Conservation (phyloP, 2,113 vertebrate species). For the Oostethus manadensis region DNA sequence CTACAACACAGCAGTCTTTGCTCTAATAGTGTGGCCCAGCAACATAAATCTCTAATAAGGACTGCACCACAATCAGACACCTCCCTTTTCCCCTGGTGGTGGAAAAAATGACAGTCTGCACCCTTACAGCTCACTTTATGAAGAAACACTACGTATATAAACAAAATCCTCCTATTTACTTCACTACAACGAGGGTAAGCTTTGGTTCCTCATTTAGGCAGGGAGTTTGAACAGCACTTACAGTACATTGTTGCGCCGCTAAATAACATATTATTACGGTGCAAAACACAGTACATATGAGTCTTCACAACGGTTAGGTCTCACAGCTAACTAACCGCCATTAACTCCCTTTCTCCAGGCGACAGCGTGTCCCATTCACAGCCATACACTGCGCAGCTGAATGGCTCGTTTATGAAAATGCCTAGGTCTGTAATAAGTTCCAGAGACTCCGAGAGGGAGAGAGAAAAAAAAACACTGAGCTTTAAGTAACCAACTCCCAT, state of each 20-base stretch:
- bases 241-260: background rate
- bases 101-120: background rate
- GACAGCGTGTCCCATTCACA: conserved; percentile 67
- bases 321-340: conserved; percentile 51
- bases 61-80: background rate
- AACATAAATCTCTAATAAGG: background rate
- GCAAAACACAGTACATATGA: conserved; percentile 23
- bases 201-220: background rate
- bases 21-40: no score
- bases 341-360: conserved; percentile 56
- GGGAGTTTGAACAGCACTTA: background rate
- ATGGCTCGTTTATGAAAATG: conserved; percentile 67
- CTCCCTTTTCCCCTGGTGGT: background rate
- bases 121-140: no score
- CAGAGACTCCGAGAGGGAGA: conserved; percentile 52
- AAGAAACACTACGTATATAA: no score
- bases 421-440: conserved; percentile 69
- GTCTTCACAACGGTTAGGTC: conserved; percentile 42
- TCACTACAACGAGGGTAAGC: conserved; percentile 7
- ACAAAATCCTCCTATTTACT: background rate
- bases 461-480: conserved; percentile 24
- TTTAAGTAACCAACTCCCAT: conserved; percentile 59
- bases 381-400: conserved; percentile 49
- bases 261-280: background rate
- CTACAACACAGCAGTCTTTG: no score